These are phyloP conservation scores for Drosophila anomelani DNA, from an alignment of 2,888 invertebrate species.

Conservation along the genomic window DNA sequence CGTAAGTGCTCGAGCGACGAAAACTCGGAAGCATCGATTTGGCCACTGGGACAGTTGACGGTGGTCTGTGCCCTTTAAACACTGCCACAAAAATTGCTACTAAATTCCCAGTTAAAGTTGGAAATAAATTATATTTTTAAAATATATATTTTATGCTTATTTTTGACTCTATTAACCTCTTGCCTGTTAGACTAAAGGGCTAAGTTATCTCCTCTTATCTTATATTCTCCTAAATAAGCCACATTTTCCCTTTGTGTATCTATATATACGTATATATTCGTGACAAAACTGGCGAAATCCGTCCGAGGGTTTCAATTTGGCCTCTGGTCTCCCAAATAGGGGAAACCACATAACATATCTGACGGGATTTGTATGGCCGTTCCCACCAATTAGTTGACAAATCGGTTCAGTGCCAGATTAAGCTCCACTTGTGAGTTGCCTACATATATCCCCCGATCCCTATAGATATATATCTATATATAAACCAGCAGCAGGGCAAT, in stretches of 20 bases:
- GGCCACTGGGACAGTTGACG: slow-evolving; percentile 45
- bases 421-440: slow-evolving; percentile 26
- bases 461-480: background rate
- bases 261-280: slow-evolving; percentile 12
- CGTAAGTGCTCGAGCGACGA: slow-evolving; percentile 30
- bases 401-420: slow-evolving; percentile 47
- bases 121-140: background rate
- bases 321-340: slow-evolving; percentile 18
- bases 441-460: slow-evolving; percentile 7
- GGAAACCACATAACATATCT: slow-evolving; percentile 46
- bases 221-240: too few relatives aligned
- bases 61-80: background rate
- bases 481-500: slow-evolving; percentile 56
- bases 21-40: slow-evolving; percentile 45
- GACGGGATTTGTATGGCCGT: slow-evolving; percentile 45
- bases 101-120: fast-evolving
- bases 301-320: slow-evolving; percentile 42
- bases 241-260: background rate
- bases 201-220: background rate
- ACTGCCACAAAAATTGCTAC: background rate
- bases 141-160: background rate
- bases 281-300: slow-evolving; percentile 45
- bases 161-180: background rate
- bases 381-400: slow-evolving; percentile 56
- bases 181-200: too few relatives aligned